Evolutionary conservation across 1,140 invertebrate species (phyloP).

Genomic region (Magallana ariakensis): DNA sequence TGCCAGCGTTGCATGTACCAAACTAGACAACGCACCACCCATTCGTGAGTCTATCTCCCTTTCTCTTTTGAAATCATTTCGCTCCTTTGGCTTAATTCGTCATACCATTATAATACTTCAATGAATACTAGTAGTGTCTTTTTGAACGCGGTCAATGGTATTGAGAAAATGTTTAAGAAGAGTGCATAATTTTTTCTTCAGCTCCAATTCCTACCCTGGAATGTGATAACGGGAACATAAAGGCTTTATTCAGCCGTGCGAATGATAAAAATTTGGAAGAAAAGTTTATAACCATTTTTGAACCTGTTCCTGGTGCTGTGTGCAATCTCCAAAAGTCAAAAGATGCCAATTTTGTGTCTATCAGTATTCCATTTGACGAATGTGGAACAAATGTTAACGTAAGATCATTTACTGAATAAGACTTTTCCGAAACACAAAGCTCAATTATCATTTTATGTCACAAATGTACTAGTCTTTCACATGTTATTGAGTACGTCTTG

Average conservation of each 20-base stretch:
- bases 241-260: slow-evolving; percentile 64
- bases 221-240: slow-evolving; percentile 63
- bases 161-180: too few species aligned
- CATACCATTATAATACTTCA: neutral
- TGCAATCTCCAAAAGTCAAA: slow-evolving; percentile 11
- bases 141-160: too few species aligned
- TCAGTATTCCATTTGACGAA: slow-evolving; percentile 64
- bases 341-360: slow-evolving; percentile 54
- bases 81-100: neutral
- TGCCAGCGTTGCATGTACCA: slow-evolving; percentile 84
- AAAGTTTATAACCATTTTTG: slow-evolving; percentile 65
- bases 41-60: slow-evolving; percentile 41
- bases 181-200: slow-evolving; percentile 29
- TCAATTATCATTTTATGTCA: too few species aligned
- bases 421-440: neutral
- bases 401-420: neutral
- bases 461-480: too few species aligned
- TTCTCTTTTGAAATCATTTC: neutral
- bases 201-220: slow-evolving; percentile 64
- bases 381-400: slow-evolving; percentile 64
- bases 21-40: slow-evolving; percentile 52
- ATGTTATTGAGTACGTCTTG: too few species aligned
- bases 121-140: too few species aligned
- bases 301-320: slow-evolving; percentile 35
- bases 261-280: slow-evolving; percentile 63